These are phyloP conservation scores for Drepana arcuata DNA, from an alignment of 1,140 invertebrate genomes.

Conservation along the genomic window DNA sequence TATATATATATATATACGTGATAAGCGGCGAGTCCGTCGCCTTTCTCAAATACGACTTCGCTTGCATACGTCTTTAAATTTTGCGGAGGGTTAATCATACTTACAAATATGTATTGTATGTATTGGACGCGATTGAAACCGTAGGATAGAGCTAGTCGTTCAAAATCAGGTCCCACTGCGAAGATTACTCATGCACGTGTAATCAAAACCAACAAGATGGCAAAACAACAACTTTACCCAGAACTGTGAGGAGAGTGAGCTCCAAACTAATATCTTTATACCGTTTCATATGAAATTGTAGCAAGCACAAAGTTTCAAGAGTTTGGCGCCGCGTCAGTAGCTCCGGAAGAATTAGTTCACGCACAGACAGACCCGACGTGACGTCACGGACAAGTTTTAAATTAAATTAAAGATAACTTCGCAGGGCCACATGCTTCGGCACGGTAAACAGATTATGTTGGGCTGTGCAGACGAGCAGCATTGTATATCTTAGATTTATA, in stretches of 20 bases:
- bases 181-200: not conserved
- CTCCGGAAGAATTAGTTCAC: constrained; percentile 13
- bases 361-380: constrained; percentile 26
- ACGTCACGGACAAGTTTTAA: constrained; percentile 44
- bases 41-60: no score
- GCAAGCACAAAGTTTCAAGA: not conserved
- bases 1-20: no score
- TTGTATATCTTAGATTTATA: no score
- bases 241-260: not conserved
- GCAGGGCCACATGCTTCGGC: constrained; percentile 34
- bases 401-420: constrained; percentile 58
- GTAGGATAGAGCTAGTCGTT: no score
- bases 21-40: no score
- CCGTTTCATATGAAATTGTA: not conserved
- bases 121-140: no score
- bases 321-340: not conserved
- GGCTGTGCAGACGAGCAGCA: constrained; percentile 28
- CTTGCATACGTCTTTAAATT: no score
- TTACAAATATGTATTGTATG: no score
- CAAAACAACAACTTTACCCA: not conserved
- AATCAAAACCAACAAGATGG: not conserved
- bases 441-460: constrained; percentile 28
- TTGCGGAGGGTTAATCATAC: no score
- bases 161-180: no score
- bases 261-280: not conserved